Evolutionary conservation across 2,113 vertebrate genomes (phyloP).

Genomic region (Psittacara wagleri): DNA sequence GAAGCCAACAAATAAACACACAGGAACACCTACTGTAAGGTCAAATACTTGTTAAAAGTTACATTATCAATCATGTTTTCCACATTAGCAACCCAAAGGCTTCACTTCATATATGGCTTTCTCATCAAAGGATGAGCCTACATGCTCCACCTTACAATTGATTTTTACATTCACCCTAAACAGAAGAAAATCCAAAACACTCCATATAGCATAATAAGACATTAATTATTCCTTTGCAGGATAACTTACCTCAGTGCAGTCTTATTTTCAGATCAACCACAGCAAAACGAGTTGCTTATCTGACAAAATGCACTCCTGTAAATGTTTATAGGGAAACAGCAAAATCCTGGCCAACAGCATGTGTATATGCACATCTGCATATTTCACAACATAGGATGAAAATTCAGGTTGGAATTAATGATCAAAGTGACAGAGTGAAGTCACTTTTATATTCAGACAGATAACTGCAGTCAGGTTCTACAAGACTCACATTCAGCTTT

Average conservation of each 20-base stretch:
- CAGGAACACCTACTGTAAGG: not conserved
- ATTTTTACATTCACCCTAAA: not conserved
- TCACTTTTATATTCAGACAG: not conserved
- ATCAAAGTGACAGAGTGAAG: not conserved
- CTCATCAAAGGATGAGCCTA: not conserved
- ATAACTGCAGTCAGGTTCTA: not conserved
- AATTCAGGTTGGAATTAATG: not conserved
- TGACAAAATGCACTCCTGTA: not conserved
- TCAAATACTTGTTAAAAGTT: not conserved
- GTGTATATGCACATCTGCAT: rapidly evolving
- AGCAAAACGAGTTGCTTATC: not conserved
- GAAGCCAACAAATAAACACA: not conserved
- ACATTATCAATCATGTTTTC: not conserved
- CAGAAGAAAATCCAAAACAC: not conserved
- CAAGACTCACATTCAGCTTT: not conserved
- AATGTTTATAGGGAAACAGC: not conserved
- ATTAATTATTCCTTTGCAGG: not conserved
- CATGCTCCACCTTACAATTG: not conserved
- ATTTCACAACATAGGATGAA: not conserved
- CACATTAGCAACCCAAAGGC: not conserved
- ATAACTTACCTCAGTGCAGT: not conserved
- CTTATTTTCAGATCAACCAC: not conserved
- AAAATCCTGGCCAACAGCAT: not conserved
- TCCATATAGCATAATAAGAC: not conserved
- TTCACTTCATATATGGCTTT: not conserved